Evolutionary conservation across 2,113 vertebrate genomes (phyloP).

Genomic region (Notarius lentiginosus): DNA sequence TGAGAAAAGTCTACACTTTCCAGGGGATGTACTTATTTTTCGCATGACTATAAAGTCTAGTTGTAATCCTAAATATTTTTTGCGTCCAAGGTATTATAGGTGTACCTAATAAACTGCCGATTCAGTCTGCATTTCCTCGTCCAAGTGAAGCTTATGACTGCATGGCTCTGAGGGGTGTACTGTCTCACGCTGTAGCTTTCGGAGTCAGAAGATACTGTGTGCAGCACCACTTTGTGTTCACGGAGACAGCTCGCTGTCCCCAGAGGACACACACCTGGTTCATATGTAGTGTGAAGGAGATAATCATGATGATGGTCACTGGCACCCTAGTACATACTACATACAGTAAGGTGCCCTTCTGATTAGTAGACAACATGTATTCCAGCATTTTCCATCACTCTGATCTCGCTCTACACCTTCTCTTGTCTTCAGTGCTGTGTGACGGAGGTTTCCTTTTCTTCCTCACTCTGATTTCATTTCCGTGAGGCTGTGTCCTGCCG

Average conservation of each 20-base stretch:
- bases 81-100: not conserved
- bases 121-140: not conserved
- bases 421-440: constrained; percentile 3
- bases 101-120: not conserved
- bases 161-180: not conserved
- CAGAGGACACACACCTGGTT: not conserved
- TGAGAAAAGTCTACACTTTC: too few species aligned
- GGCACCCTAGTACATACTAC: not conserved
- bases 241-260: not conserved
- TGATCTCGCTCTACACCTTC: not conserved
- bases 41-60: not conserved
- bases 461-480: not conserved
- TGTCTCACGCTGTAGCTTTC: not conserved
- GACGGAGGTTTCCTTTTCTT: not conserved
- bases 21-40: too few species aligned
- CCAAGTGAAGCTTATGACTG: not conserved
- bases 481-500: not conserved
- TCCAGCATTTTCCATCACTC: not conserved
- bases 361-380: not conserved
- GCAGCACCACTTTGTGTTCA: not conserved
- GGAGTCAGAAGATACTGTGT: not conserved
- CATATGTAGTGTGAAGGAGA: not conserved
- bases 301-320: not conserved
- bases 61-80: not conserved
- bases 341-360: not conserved